These are phyloP conservation scores for Paedocypris micromegethes DNA, from an alignment of 2,797 vertebrate species.

Conservation along the genomic window DNA sequence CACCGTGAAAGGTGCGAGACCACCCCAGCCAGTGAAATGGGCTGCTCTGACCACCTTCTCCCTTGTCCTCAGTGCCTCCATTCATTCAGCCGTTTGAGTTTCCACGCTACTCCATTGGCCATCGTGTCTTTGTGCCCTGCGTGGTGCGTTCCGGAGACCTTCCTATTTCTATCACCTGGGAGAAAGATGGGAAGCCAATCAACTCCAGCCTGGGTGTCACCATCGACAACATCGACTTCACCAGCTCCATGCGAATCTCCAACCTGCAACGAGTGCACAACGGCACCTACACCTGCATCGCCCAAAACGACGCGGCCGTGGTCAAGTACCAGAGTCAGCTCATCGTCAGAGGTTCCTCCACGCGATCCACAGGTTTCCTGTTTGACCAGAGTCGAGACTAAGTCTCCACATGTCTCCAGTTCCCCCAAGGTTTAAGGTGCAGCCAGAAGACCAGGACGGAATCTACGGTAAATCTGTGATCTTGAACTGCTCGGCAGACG, in stretches of 20 bases:
- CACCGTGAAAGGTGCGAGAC: constrained; percentile 90
- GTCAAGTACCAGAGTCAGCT: constrained; percentile 95
- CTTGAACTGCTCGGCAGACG: constrained; percentile 93
- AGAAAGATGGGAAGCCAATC: constrained; percentile 91
- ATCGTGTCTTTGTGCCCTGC: constrained; percentile 94
- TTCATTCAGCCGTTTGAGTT: constrained; percentile 98
- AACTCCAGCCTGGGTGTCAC: constrained; percentile 91
- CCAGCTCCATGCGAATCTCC: constrained; percentile 92
- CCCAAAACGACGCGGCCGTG: constrained; percentile 87
- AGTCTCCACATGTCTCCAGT: constrained; percentile 60
- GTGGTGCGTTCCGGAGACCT: constrained; percentile 96
- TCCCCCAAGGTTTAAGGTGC: constrained; percentile 94
- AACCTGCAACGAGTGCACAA: constrained; percentile 96
- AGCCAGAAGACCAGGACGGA: constrained; percentile 93
- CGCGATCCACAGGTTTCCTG: neutral
- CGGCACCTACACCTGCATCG: constrained; percentile 95
- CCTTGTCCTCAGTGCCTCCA: constrained; percentile 77
- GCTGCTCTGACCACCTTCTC: neutral
- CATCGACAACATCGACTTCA: constrained; percentile 98
- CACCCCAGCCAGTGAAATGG: neutral
- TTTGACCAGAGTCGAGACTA: too few relatives aligned
- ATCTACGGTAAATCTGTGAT: constrained; percentile 96
- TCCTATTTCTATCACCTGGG: constrained; percentile 97
- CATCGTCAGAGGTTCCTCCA: constrained; percentile 85
- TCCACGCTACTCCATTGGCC: constrained; percentile 92